These are phyloP conservation scores for Cerceris rybyensis DNA, from an alignment of 2,888 invertebrate genomes.

Conservation along the genomic window DNA sequence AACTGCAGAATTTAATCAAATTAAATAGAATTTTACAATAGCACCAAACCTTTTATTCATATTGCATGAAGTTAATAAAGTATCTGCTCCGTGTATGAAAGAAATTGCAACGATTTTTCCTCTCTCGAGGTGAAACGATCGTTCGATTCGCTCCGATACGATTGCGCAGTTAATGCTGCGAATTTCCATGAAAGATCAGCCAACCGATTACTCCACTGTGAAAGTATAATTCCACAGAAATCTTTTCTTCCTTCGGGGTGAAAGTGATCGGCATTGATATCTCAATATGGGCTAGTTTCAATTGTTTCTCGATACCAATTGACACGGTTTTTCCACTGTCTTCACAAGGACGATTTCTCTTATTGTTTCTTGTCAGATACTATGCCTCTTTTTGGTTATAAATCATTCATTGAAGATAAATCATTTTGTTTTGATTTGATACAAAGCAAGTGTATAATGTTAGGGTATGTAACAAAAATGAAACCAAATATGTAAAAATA, in stretches of 20 bases:
- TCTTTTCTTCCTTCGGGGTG: not conserved
- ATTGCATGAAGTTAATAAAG: no score
- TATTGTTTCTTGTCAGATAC: not conserved
- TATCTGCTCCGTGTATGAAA: not conserved
- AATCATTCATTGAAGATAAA: no score
- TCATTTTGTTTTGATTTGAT: no score
- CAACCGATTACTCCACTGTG: not conserved
- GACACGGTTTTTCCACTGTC: constrained; percentile 1
- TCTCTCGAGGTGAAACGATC: not conserved
- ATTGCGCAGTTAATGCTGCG: not conserved
- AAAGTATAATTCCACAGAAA: constrained; percentile 12
- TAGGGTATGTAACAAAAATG: no score
- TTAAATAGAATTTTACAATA: no score
- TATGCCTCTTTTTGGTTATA: not conserved
- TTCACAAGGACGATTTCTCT: not conserved
- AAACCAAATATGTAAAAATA: no score
- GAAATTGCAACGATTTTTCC: constrained; percentile 1
- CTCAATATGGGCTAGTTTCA: not conserved
- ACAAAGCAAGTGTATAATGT: no score
- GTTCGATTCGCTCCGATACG: constrained; percentile 5
- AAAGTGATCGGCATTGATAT: constrained; percentile 17
- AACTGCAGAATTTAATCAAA: no score
- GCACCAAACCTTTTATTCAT: no score
- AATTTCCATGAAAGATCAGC: not conserved
- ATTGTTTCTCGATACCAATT: constrained; percentile 7